These are phyloP conservation scores for Oreochromis spilurus DNA, from an alignment of 2,113 vertebrate species.

Conservation along the genomic window DNA sequence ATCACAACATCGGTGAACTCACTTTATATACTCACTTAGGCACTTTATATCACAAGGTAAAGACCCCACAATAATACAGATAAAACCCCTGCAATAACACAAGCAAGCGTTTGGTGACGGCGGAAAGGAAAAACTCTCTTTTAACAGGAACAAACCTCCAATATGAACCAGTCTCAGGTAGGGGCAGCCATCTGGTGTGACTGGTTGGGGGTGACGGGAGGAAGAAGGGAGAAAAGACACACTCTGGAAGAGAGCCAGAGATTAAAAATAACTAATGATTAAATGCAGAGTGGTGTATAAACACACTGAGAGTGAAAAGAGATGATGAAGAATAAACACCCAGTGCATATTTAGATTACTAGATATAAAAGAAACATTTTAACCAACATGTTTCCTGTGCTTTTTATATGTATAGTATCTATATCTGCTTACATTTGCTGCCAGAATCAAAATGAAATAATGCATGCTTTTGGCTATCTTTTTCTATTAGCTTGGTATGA, in stretches of 20 bases:
- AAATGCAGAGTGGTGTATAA: background rate
- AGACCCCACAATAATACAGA: background rate
- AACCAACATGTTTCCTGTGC: fast-evolving
- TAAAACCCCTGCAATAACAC: background rate
- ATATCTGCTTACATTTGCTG: background rate
- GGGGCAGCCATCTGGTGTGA: background rate
- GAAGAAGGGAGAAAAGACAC: background rate
- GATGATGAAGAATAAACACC: background rate
- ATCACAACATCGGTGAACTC: background rate
- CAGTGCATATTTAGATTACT: background rate
- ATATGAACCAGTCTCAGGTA: background rate
- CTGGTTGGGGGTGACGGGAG: fast-evolving
- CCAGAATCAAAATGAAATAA: background rate
- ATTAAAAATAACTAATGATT: background rate
- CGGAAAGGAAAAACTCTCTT: fast-evolving
- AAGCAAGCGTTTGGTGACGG: background rate
- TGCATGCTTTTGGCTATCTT: background rate
- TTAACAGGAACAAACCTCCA: background rate
- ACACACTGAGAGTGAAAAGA: fast-evolving
- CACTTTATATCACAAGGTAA: fast-evolving
- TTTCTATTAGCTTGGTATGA: background rate
- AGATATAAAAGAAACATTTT: background rate
- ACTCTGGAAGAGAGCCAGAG: background rate
- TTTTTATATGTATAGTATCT: background rate
- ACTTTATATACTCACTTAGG: background rate